Evolutionary conservation across 1,140 invertebrate species (phyloP), one percentile per base, ranked within the genome.

Genomic region (Brachystomella parvula): DNA sequence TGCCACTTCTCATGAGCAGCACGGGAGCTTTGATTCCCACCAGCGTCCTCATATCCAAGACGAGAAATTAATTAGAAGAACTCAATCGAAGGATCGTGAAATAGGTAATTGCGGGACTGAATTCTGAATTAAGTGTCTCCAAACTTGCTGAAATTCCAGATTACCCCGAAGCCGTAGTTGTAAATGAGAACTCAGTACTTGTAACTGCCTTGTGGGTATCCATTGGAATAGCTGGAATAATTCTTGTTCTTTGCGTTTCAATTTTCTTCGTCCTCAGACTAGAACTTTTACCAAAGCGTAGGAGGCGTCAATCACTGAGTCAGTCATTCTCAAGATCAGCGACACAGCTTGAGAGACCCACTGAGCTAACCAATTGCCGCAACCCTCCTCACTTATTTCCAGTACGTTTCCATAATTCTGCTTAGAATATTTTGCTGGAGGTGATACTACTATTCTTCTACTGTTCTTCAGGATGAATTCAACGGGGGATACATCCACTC

Each of bases 201-300:
- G 79, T 82, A 69, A 72, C 81, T 28, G 77, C 79, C 1, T 75
- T 88, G 31, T 83, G 82, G 63, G 76, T 86, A 56, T 84, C 82
- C 26, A 86, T 87, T 60, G 82, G 80, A 12, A 66, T 87, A 1
- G 78, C 85, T 31, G 82, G 82, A 47, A 75, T 80, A 26, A 76
- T 87, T 56, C 76, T 88, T 3, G 64, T 85, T 17, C 73, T 79
- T 1, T 83, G 83, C 24, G 76, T 87, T 9, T 71, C 85, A n/a
- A 75, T 81, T 0, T 87, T 86, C 71, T 79, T 84, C 59, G 77
- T 84, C 53, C 71, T 88, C 29, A 80, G 82, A 66, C 79, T 78
- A 56, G 79, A 81, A 57, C 79, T 84, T 47, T 75, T 79, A 33
- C 81, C 79, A 62, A 79, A 79, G 49, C 75, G 77, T 12, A 76